Evolutionary conservation across 2,797 vertebrate genomes (phyloP).

Genomic region (Halcyon chelicuti): DNA sequence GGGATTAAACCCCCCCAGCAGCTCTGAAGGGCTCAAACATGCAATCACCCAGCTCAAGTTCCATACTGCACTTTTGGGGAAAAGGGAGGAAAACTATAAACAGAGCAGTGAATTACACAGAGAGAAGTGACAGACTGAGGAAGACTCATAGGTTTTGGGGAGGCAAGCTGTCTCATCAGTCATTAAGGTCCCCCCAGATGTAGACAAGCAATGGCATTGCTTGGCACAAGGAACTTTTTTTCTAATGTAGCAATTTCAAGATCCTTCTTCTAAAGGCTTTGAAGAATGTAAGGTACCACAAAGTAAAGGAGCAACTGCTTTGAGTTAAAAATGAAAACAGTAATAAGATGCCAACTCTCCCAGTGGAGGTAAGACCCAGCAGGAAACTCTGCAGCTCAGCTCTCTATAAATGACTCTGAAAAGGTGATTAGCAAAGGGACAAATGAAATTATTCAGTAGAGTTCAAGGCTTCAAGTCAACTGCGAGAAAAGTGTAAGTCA

Average conservation of each 20-base stretch:
- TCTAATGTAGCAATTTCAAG: not conserved
- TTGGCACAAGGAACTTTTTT: not conserved
- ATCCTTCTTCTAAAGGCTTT: not conserved
- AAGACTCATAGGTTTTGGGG: not conserved
- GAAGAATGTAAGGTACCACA: not conserved
- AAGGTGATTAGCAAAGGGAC: constrained; percentile 39
- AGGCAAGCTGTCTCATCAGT: not conserved
- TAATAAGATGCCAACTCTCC: constrained; percentile 1
- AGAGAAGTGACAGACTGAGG: not conserved
- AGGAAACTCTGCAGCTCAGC: not conserved
- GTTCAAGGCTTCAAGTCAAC: constrained; percentile 24
- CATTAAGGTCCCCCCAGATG: not conserved
- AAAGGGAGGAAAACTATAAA: not conserved
- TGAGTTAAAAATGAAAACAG: not conserved
- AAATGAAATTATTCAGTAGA: constrained; percentile 7
- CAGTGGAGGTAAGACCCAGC: not conserved
- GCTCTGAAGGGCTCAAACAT: not conserved
- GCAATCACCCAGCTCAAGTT: not conserved
- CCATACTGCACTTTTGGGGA: not conserved
- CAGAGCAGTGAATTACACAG: not conserved
- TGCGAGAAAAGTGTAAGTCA: constrained; percentile 8
- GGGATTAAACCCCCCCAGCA: not conserved
- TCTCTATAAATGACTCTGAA: constrained; percentile 6
- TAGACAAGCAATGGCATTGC: not conserved
- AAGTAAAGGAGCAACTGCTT: not conserved